Base-by-base conservation (phyloP, 2,113 vertebrate species). In the Ellobius talpinus region DNA sequence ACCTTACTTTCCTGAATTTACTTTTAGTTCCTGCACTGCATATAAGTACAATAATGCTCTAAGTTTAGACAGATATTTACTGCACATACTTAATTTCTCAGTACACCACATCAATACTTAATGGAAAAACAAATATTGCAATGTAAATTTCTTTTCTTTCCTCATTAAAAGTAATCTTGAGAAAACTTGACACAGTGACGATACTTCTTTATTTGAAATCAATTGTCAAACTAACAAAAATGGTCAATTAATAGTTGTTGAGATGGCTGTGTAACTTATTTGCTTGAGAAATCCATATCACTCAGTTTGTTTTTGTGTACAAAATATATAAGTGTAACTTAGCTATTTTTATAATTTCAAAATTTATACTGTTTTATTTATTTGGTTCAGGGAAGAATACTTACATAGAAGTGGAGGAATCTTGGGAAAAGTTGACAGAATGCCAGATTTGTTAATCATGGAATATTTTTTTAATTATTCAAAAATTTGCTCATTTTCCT, bases 41-140 rank as follows among this genome's bases (percentile, higher is more conserved):
- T n/a, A 94, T 7, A 73, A 58, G 21, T 55, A 73, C 33, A 87
- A 61, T 55, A 55, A 61, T 13, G 39, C 21, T 6, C 45, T 73
- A 81, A 65, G 13, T 91, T 78, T 97, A 93, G 63, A 78, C 36
- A 95, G 5, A 78, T 74, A 36, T 79, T 93, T 89, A 93, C 76
- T 93, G 50, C 74, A 95, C 4, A 79, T 79, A 63, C 29, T 87
- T 17, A 36, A 39, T 36, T 87, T 91, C 16, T 89, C 79, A 66
- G 87, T 90, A 70, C 0, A 92, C 1, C 47, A 7, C 16, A 89
- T 78, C n/a, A 70, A 89, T 90, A 94, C 94, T 86, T 93, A 94
- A 77, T 78, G 21, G 5, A 81, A 77, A n/a, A 92, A 93, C 31
- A 7, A 90, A 86, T 72, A 87, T 55, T 68, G 3, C 17, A 72